These are phyloP conservation scores for Cryptoblepharus egeriae DNA, from an alignment of 2,797 vertebrate genomes.

Conservation along the genomic window DNA sequence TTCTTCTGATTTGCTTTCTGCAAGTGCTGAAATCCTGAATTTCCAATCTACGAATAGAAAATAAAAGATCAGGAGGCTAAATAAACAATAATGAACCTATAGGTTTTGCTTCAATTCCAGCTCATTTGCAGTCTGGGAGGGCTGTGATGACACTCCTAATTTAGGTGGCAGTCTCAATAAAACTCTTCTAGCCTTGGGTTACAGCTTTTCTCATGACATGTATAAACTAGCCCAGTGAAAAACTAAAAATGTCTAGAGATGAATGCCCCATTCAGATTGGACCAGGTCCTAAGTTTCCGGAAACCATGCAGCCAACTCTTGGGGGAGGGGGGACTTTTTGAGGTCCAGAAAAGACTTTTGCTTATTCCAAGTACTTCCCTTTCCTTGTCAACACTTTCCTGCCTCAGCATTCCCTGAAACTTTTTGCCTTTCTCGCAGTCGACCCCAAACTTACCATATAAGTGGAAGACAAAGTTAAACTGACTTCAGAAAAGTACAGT, in stretches of 20 bases:
- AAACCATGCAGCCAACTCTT: too few relatives aligned
- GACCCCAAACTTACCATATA: neutral
- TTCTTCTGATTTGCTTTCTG: slow-evolving; percentile 47
- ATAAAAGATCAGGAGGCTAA: slow-evolving; percentile 16
- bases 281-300: neutral
- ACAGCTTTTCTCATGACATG: neutral
- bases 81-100: slow-evolving; percentile 3
- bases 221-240: neutral
- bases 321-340: neutral
- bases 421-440: neutral
- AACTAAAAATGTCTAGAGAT: neutral
- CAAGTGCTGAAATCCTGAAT: neutral
- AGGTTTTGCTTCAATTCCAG: neutral
- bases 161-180: neutral
- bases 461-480: neutral
- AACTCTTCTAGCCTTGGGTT: neutral
- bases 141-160: neutral
- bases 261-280: neutral
- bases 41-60: slow-evolving; percentile 45
- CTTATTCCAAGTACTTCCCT: neutral
- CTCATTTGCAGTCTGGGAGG: neutral
- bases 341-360: neutral
- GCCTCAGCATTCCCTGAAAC: neutral
- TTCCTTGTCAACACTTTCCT: neutral
- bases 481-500: neutral